Conservation (phyloP, 1,140 invertebrate genomes). For the Acromyrmex echinatior region DNA sequence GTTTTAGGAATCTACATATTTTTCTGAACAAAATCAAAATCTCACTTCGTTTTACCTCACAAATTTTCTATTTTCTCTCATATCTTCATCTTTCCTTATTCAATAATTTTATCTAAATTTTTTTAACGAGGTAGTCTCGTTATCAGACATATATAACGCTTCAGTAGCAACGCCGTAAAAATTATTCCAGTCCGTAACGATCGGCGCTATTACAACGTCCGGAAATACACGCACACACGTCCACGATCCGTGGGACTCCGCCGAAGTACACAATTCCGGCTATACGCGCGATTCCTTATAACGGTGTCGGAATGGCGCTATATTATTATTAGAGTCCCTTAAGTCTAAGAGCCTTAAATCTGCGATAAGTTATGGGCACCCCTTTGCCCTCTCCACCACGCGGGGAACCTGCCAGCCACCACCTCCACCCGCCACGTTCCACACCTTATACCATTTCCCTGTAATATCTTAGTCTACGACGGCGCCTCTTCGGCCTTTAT, state of each 20-base stretch:
- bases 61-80: background rate
- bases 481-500: conserved; percentile 84
- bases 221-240: background rate
- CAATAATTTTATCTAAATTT: background rate
- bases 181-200: conserved; percentile 12
- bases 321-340: conserved; percentile 88
- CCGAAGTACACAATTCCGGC: conserved; percentile 67
- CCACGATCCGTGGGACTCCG: conserved; percentile 42
- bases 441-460: conserved; percentile 86
- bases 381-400: conserved; percentile 79
- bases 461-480: conserved; percentile 86
- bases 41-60: background rate
- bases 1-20: background rate
- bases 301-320: conserved; percentile 83
- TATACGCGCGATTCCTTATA: conserved; percentile 81
- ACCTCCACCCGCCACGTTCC: conserved; percentile 66
- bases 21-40: background rate
- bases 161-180: background rate
- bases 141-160: too few relatives aligned
- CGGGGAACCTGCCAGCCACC: conserved; percentile 68
- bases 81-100: background rate
- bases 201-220: conserved; percentile 24
- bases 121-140: background rate
- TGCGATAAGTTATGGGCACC: conserved; percentile 87
- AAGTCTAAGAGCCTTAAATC: conserved; percentile 88